These are phyloP conservation scores for Eudyptes chrysolophus DNA, from an alignment of 2,113 vertebrate species.

Conservation along the genomic window DNA sequence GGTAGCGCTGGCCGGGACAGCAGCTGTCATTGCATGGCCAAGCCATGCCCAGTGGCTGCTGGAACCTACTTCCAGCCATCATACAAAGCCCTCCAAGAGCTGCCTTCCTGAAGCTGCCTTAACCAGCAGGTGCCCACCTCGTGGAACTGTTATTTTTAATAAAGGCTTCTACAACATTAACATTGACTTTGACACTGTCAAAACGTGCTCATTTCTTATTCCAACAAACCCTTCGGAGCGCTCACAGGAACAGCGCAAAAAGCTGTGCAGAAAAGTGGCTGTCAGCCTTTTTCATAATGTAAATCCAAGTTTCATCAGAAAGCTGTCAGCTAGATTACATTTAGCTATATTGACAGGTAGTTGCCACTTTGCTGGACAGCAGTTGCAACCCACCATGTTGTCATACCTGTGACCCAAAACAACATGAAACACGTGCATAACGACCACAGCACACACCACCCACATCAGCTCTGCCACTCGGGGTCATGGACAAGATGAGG, in stretches of 20 bases:
- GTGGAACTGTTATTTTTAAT: background rate
- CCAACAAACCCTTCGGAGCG: background rate
- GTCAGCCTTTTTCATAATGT: background rate
- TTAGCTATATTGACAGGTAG: background rate
- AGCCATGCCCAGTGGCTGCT: background rate
- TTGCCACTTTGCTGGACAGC: background rate
- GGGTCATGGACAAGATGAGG: background rate
- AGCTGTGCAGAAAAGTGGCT: background rate
- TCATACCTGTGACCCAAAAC: background rate
- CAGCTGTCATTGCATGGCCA: background rate
- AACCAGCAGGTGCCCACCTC: too few species aligned
- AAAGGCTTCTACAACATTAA: background rate
- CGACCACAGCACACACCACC: background rate
- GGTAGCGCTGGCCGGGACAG: fast-evolving
- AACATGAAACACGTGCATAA: background rate
- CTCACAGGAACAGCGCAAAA: background rate
- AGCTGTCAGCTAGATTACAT: background rate
- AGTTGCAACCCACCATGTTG: background rate
- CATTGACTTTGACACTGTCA: background rate
- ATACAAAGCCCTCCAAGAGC: background rate
- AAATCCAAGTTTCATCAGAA: background rate
- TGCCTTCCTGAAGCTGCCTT: background rate
- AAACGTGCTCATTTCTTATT: background rate
- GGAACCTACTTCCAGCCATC: background rate
- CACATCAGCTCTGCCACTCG: fast-evolving